phyloP scores from a whole-genome alignment of 2,797 vertebrate genomes.

The Sebastes hopkinsi region DNA sequence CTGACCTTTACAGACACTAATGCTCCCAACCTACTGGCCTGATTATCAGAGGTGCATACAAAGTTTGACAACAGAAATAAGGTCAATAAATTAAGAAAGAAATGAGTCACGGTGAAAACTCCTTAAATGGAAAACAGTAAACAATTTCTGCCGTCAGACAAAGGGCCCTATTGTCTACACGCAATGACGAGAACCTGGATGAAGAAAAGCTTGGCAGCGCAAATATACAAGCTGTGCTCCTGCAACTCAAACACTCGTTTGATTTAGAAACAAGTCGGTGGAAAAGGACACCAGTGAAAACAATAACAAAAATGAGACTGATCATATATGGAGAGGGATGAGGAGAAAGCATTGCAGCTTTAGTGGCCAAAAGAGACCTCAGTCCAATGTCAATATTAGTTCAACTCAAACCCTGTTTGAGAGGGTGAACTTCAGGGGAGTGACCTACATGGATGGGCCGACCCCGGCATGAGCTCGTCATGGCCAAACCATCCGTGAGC shows the following conservation, averaged over 20 bases:
- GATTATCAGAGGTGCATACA: background rate
- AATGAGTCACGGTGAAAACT: conserved; percentile 58
- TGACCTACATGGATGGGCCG: conserved; percentile 47
- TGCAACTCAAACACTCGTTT: conserved; percentile 46
- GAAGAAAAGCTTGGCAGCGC: conserved; percentile 65
- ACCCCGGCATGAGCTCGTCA: conserved; percentile 51
- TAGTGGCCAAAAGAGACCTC: conserved; percentile 42
- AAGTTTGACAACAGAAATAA: conserved; percentile 43
- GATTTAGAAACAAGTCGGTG: conserved; percentile 50
- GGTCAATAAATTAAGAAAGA: conserved; percentile 45
- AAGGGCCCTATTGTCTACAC: conserved; percentile 73
- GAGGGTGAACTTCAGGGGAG: conserved; percentile 53
- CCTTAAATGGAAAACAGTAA: conserved; percentile 65
- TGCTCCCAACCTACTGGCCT: conserved; percentile 19
- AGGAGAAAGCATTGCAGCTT: conserved; percentile 43
- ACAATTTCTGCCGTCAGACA: conserved; percentile 65
- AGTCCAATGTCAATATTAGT: conserved; percentile 74
- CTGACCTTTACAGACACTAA: conserved; percentile 48
- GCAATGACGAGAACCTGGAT: conserved; percentile 61
- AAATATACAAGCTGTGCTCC: conserved; percentile 56
- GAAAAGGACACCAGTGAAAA: conserved; percentile 62
- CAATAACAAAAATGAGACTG: conserved; percentile 51
- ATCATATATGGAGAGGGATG: conserved; percentile 34
- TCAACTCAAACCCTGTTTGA: conserved; percentile 56
- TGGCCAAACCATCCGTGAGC: conserved; percentile 47